Conservation (phyloP, 2,113 vertebrate species). For the Haemorhous mexicanus region DNA sequence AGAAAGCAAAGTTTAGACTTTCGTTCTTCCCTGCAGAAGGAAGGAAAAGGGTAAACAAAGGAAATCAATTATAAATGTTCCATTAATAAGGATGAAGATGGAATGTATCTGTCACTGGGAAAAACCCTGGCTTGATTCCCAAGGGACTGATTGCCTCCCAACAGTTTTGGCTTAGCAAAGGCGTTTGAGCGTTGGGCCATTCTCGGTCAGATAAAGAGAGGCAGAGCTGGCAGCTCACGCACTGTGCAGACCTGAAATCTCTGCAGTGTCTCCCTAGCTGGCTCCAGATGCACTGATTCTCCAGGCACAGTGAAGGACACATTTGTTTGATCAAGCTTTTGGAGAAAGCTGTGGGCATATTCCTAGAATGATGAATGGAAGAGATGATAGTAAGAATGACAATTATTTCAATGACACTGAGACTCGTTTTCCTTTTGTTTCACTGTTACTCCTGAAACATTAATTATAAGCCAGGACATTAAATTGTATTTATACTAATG, state of each 20-base stretch:
- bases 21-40: neutral
- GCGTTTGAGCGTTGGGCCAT: neutral
- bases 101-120: slow-evolving; percentile 27
- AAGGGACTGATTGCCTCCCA: neutral
- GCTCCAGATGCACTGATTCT: neutral
- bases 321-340: slow-evolving; percentile 22
- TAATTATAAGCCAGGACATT: neutral
- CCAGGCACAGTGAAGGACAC: neutral
- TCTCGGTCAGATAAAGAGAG: slow-evolving; percentile 36
- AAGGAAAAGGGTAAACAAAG: slow-evolving; percentile 16
- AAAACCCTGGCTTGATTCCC: slow-evolving; percentile 13
- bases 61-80: slow-evolving; percentile 14
- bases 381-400: neutral
- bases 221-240: neutral
- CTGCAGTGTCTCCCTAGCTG: neutral
- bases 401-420: neutral
- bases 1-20: slow-evolving; percentile 12
- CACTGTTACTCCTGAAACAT: neutral
- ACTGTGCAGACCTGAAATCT: neutral
- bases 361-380: neutral
- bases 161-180: slow-evolving; percentile 11
- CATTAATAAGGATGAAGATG: slow-evolving; percentile 6
- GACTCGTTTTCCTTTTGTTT: neutral
- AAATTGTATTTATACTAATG: neutral
- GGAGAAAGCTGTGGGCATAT: neutral